phyloP scores from a whole-genome alignment of 2,797 vertebrate genomes.

The Oryzias sinensis region DNA sequence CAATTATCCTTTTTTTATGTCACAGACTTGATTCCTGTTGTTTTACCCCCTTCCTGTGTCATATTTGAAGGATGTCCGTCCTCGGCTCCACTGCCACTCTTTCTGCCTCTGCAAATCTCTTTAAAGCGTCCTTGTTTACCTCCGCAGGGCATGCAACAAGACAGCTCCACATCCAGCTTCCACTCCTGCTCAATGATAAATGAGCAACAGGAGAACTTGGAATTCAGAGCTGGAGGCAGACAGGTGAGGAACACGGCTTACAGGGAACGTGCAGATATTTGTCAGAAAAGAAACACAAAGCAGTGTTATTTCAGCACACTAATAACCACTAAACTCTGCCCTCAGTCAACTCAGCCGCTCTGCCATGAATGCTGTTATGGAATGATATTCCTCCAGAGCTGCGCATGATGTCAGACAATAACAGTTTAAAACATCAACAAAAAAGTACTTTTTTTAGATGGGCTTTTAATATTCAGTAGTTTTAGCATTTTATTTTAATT shows the following conservation, averaged over 20 bases:
- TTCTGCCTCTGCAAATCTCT: background rate
- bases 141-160: background rate
- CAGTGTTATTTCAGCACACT: background rate
- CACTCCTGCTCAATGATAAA: constrained; percentile 47
- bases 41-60: background rate
- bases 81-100: constrained; percentile 3
- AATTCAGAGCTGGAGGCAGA: constrained; percentile 36
- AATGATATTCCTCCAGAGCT: too few relatives aligned
- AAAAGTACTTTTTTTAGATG: too few relatives aligned
- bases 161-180: background rate
- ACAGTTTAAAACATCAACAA: too few relatives aligned
- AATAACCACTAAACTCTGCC: too few relatives aligned
- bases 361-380: too few relatives aligned
- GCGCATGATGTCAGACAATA: too few relatives aligned
- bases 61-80: constrained; percentile 14
- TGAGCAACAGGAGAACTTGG: constrained; percentile 47
- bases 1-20: constrained; percentile 18
- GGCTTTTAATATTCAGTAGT: too few relatives aligned
- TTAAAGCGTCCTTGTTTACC: background rate
- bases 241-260: constrained; percentile 24
- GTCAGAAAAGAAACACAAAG: background rate
- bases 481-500: too few relatives aligned
- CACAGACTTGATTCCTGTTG: constrained; percentile 4
- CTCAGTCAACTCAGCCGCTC: too few relatives aligned
- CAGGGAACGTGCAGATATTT: background rate